Percentiles rank a stretch among this genome's conserved stretches.
Conservation (phyloP, 2,797 vertebrate species). For the Rousettus madagascariensis region DNA sequence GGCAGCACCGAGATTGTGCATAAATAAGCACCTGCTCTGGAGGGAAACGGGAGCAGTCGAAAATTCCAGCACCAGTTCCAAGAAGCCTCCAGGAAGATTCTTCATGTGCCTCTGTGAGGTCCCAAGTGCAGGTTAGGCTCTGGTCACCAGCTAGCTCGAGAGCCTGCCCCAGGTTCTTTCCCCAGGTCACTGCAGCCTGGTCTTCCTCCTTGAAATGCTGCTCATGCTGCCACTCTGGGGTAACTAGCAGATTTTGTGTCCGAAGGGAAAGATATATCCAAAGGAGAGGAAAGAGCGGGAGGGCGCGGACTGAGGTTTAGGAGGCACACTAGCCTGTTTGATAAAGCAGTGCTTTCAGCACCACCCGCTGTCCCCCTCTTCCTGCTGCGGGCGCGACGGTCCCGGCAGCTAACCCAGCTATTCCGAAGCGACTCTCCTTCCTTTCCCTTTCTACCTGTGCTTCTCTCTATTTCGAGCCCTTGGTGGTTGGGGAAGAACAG, state of each 20-base stretch:
- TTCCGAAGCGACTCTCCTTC: neutral
- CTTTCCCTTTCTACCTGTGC: neutral
- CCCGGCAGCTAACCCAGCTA: neutral
- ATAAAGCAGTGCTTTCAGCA: conserved; percentile 65
- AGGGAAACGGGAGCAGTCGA: neutral
- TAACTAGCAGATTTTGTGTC: conserved; percentile 29
- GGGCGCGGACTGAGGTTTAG: neutral
- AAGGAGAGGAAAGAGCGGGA: neutral
- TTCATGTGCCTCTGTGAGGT: neutral
- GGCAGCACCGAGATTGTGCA: neutral
- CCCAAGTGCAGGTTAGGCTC: neutral
- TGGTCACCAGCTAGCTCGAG: neutral
- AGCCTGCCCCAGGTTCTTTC: neutral
- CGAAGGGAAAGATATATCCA: neutral
- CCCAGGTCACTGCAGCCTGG: neutral
- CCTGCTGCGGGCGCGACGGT: neutral
- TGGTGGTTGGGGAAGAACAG: neutral
- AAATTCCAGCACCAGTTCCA: neutral
- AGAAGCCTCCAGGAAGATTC: neutral
- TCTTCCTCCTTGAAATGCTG: neutral
- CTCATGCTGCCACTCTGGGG: neutral
- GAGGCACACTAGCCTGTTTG: neutral
- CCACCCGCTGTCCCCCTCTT: conserved; percentile 44
- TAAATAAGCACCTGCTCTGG: conserved; percentile 16
- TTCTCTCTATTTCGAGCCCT: neutral